phyloP scores from a whole-genome alignment of 92 coral and sea anemone genomes.

The Zoanthus sociatus region DNA sequence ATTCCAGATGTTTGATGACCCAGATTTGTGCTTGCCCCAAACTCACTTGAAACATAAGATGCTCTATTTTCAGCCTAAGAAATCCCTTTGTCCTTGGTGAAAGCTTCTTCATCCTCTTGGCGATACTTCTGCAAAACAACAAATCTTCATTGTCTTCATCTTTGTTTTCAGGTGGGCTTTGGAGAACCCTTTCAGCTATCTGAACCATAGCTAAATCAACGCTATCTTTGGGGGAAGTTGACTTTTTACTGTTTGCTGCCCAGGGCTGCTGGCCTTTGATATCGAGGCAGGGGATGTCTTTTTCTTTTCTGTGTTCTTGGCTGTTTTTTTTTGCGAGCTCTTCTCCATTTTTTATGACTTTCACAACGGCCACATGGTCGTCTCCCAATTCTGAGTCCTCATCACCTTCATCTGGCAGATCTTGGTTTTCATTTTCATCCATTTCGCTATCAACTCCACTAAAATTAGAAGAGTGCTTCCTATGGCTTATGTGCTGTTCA shows the following conservation, averaged over 20 bases:
- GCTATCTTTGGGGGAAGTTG: too few relatives aligned
- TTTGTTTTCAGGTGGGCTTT: neutral
- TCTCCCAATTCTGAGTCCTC: neutral
- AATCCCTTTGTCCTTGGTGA: conserved; percentile 12
- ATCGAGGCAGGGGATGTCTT: conserved; percentile 20
- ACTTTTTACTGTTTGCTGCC: too few relatives aligned
- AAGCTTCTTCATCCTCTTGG: conserved; percentile 21
- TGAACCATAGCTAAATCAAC: too few relatives aligned
- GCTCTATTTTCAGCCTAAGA: conserved; percentile 20
- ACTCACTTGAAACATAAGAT: conserved; percentile 32
- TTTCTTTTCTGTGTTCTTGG: conserved; percentile 6
- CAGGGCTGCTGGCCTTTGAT: conserved; percentile 6
- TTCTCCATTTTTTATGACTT: neutral
- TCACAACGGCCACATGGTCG: neutral
- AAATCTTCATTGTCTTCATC: neutral
- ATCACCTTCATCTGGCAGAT: neutral
- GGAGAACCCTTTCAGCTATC: conserved; percentile 15
- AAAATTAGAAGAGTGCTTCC: neutral
- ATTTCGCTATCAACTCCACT: neutral
- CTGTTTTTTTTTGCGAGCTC: neutral
- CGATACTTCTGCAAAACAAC: neutral
- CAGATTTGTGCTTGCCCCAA: conserved; percentile 13
- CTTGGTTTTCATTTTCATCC: conserved; percentile 8
- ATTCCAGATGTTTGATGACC: conserved; percentile 11
- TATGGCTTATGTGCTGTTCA: neutral